phyloP scores from a whole-genome alignment of 2,797 vertebrate species.

The Balearica regulorum region DNA sequence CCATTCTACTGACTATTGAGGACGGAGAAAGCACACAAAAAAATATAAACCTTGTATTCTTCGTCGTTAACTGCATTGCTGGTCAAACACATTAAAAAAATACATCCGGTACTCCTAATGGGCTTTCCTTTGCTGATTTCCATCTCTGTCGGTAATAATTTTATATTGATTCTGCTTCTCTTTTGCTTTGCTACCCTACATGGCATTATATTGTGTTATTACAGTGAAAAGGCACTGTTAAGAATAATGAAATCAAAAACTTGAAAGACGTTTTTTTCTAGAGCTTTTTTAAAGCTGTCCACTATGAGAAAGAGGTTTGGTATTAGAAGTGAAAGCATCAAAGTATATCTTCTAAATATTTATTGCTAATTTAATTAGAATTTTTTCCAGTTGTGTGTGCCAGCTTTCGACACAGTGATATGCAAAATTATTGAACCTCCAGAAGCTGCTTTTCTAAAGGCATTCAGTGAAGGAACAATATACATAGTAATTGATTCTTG shows the following conservation, averaged over 20 bases:
- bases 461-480: not conserved
- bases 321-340: constrained; percentile 1
- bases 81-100: not conserved
- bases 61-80: not conserved
- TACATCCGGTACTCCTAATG: not conserved
- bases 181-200: not conserved
- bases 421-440: not conserved
- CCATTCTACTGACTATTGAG: not conserved
- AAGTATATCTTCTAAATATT: constrained; percentile 31
- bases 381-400: not conserved
- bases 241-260: not conserved
- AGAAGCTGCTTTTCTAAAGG: constrained; percentile 16
- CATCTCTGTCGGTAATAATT: not conserved
- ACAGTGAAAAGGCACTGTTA: not conserved
- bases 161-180: not conserved
- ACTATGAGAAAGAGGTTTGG: not conserved
- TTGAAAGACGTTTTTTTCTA: not conserved
- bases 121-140: not conserved
- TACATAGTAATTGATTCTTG: constrained; percentile 1
- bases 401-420: constrained; percentile 8
- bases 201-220: not conserved
- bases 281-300: not conserved
- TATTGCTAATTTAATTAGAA: constrained; percentile 10
- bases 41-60: not conserved
- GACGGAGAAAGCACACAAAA: not conserved